Evolutionary conservation across 2,797 vertebrate species (phyloP).

Genomic region (Melanotaenia parkinsoni): DNA sequence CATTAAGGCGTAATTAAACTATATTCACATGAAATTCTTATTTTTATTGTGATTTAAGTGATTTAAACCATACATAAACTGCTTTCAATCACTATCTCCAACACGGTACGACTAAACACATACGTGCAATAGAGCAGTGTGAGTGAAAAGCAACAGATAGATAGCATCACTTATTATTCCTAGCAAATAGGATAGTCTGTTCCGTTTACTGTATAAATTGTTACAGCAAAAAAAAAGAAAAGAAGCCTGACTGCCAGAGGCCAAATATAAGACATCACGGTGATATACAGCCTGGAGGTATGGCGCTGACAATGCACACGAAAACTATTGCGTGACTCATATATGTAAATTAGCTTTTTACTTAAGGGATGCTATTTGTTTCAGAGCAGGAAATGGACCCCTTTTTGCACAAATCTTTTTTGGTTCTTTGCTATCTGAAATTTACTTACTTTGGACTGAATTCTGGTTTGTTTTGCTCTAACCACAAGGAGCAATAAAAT

Average conservation of each 20-base stretch:
- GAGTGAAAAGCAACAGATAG: constrained; percentile 18
- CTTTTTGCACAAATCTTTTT: constrained; percentile 55
- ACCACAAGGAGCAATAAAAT: constrained; percentile 37
- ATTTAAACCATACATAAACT: constrained; percentile 14
- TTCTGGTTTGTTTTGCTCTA: constrained; percentile 30
- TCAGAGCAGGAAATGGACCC: constrained; percentile 50
- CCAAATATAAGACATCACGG: constrained; percentile 29
- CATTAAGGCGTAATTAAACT: background rate
- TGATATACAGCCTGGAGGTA: constrained; percentile 47
- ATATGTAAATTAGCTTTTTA: constrained; percentile 64
- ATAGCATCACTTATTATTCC: constrained; percentile 26
- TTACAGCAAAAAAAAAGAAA: constrained; percentile 9
- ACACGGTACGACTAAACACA: constrained; percentile 18
- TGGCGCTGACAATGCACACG: constrained; percentile 44
- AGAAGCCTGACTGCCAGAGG: constrained; percentile 28
- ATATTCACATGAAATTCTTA: background rate
- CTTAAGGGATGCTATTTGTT: constrained; percentile 54
- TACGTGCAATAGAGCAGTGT: constrained; percentile 14
- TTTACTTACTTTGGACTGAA: constrained; percentile 42
- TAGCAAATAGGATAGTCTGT: constrained; percentile 19
- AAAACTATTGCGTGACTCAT: constrained; percentile 55
- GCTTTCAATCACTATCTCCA: constrained; percentile 12
- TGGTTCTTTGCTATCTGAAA: constrained; percentile 43
- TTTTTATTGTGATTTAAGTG: constrained; percentile 15
- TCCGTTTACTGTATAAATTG: constrained; percentile 43